A percentile compares a stretch with the other conserved stretches of the same genome.
phyloP scores from a whole-genome alignment of 2,888 invertebrate genomes.

The Tetranychus truncatus region DNA sequence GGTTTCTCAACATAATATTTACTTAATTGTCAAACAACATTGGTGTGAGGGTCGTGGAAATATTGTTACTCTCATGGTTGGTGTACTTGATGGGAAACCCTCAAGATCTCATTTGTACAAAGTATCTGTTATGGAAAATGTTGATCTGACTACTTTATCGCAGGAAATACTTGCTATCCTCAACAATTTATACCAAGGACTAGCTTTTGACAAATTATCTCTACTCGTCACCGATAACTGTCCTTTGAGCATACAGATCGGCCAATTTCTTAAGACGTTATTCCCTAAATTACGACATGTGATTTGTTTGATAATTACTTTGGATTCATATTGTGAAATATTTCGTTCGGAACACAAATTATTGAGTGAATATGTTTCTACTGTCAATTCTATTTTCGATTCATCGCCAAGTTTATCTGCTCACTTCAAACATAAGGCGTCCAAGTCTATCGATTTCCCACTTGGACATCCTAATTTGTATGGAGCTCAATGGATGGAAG shows the following conservation, averaged over 20 bases:
- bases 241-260: neutral
- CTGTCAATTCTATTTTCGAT: neutral
- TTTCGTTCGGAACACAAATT: neutral
- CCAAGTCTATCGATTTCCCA: neutral
- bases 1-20: neutral
- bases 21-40: neutral
- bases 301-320: neutral
- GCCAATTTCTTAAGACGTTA: neutral
- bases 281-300: neutral
- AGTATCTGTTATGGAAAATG: neutral
- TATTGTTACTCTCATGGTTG: neutral
- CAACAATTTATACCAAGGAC: neutral
- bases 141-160: neutral
- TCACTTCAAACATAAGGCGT: neutral
- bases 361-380: neutral
- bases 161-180: neutral
- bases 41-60: neutral
- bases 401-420: neutral
- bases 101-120: conserved; percentile 1
- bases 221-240: neutral
- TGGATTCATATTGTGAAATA: neutral
- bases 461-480: neutral
- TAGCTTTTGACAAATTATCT: neutral
- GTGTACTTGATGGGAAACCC: neutral
- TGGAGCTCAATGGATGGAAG: neutral